Evolutionary conservation across 2,113 vertebrate species (phyloP).

Genomic region (Austrofundulus limnaeus): DNA sequence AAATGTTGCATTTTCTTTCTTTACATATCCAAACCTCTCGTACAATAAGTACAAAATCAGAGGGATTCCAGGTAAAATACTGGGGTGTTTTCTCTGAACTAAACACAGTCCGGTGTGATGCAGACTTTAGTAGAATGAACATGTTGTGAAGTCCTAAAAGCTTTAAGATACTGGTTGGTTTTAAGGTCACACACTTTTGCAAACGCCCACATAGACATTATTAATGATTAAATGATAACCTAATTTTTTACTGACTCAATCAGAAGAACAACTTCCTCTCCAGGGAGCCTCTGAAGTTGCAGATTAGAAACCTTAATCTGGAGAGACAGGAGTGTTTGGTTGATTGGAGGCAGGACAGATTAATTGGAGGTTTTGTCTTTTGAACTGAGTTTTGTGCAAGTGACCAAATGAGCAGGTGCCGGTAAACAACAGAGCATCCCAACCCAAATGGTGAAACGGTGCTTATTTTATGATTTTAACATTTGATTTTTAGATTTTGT

Average conservation of each 20-base stretch:
- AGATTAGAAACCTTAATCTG: slow-evolving; percentile 69
- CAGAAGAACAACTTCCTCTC: slow-evolving; percentile 38
- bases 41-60: no score
- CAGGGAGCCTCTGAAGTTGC: slow-evolving; percentile 32
- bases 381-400: slow-evolving; percentile 51
- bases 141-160: no score
- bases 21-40: no score
- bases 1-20: no score
- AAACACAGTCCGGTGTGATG: no score
- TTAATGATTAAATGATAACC: not conserved
- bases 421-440: no score
- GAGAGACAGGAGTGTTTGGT: slow-evolving; percentile 49
- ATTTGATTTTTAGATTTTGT: not conserved
- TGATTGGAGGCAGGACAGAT: slow-evolving; percentile 69
- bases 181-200: not conserved
- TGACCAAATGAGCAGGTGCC: slow-evolving; percentile 23
- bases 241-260: slow-evolving; percentile 9
- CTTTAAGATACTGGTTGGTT: not conserved
- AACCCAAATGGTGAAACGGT: no score
- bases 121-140: no score
- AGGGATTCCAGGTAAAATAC: no score
- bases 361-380: slow-evolving; percentile 54
- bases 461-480: not conserved
- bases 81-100: no score
- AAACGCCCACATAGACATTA: not conserved